Base-by-base conservation (phyloP, 37 sponge, comb jelly and placozoan species). In the Hexactinellida sp. region DNA sequence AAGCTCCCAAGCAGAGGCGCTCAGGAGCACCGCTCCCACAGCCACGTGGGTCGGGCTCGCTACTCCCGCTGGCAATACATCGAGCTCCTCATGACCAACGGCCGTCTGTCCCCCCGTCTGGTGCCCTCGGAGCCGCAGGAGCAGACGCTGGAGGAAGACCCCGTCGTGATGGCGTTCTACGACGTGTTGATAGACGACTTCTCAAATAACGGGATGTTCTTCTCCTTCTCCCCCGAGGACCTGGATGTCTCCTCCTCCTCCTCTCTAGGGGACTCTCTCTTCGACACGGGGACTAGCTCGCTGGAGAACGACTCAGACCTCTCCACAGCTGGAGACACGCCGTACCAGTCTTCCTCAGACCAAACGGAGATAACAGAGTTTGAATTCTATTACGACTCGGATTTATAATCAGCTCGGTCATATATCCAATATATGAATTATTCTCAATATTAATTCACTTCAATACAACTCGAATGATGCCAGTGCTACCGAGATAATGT, bases 101-200 rank as follows among this genome's bases (percentile, higher is more conserved):
- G 76, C 34, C 76, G 76, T 63, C 76, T 63, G 19, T 63, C 76
- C 34, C 76, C 76, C 32, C 76, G 34, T 7, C 76, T 63, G 5
- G 13, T 63, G 19, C 89, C 83, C 23, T 36, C 55, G 0, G 83
- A 90, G 39, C 83, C 88, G 25, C 76, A 10, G 5, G 76, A 63
- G 34, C 76, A 3, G 76, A 63, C 76, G 5, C 24, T 35, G 30
- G 38, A 85, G 82, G 92, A 91, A 71, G 89, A 89, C 55, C 54
- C 37, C 9, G 38, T 37, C 0, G 88, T 89, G 7, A 38, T 91
- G 38, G 92, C 92, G 23, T 85, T 91, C 84, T 91, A 89, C 87
- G 92, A 91, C 41, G 54, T 41, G 24, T 23, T 87, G 25, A 82
- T 87, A 21, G 76, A 63, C 34, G 76, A 63, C 5, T 63, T 63